These are phyloP conservation scores for Siniperca undulata DNA, from an alignment of 2,797 vertebrate genomes.

Conservation along the genomic window DNA sequence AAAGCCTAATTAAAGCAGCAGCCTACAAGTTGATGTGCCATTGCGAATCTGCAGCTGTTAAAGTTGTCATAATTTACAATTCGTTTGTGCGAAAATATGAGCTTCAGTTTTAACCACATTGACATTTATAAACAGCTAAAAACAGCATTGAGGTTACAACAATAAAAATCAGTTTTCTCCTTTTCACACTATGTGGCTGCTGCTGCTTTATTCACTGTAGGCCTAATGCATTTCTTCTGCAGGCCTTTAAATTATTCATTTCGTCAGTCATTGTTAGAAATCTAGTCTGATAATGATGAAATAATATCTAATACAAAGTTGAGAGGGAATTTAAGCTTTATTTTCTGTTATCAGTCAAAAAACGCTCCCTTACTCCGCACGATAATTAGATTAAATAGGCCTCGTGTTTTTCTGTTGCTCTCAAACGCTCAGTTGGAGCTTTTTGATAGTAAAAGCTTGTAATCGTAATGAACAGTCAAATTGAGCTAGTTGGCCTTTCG, in stretches of 20 bases:
- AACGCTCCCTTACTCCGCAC: rapidly evolving
- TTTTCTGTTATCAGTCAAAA: background rate
- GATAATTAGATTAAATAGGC: constrained; percentile 20
- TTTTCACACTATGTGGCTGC: background rate
- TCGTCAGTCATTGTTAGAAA: background rate
- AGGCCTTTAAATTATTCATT: constrained; percentile 36
- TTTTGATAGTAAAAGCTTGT: background rate
- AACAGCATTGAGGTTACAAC: background rate
- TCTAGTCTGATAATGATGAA: background rate
- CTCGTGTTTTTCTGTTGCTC: constrained; percentile 4
- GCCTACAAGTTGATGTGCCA: too few species aligned
- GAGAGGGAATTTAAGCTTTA: background rate
- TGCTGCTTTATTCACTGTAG: constrained; percentile 21
- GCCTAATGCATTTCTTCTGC: constrained; percentile 32
- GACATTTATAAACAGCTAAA: background rate
- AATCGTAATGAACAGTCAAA: background rate
- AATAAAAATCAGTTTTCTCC: background rate
- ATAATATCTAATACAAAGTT: background rate
- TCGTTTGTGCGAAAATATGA: background rate
- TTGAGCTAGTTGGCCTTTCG: constrained; percentile 43
- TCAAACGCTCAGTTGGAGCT: background rate
- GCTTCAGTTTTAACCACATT: background rate
- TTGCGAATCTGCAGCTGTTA: background rate
- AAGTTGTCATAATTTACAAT: background rate
- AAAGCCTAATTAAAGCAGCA: background rate